Conservation (phyloP, 2,888 invertebrate genomes). For the Neoaliturus tenellus region DNA sequence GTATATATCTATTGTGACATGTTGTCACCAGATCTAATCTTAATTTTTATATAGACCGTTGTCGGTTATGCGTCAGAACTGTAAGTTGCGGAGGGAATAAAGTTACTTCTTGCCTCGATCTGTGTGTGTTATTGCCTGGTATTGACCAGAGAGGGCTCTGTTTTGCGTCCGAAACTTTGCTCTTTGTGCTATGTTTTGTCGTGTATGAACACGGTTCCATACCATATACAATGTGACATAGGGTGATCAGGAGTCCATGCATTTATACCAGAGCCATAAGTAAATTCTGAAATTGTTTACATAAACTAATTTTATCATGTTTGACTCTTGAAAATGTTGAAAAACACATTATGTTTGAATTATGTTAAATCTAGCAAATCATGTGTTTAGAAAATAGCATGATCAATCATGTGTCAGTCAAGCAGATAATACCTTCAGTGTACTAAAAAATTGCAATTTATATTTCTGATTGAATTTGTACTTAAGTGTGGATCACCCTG, state of each 20-base stretch:
- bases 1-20: slow-evolving; percentile 56
- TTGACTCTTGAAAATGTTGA: no score
- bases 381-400: no score
- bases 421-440: no score
- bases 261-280: no score
- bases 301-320: no score
- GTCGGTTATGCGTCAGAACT: slow-evolving; percentile 15
- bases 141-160: slow-evolving; percentile 74
- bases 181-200: slow-evolving; percentile 71
- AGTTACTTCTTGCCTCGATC: slow-evolving; percentile 60
- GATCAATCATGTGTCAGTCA: no score
- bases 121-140: slow-evolving; percentile 72
- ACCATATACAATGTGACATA: background rate
- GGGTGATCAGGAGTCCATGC: background rate
- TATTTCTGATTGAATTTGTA: no score
- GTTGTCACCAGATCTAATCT: slow-evolving; percentile 55
- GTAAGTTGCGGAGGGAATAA: slow-evolving; percentile 54
- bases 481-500: background rate
- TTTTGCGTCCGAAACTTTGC: slow-evolving; percentile 76
- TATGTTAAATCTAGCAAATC: no score
- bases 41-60: slow-evolving; percentile 56
- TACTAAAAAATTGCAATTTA: no score
- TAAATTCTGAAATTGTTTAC: no score
- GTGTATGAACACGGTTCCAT: slow-evolving; percentile 22
- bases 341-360: no score